These are phyloP conservation scores for Mythimna vitellina DNA, from an alignment of 2,888 invertebrate species.

Conservation along the genomic window DNA sequence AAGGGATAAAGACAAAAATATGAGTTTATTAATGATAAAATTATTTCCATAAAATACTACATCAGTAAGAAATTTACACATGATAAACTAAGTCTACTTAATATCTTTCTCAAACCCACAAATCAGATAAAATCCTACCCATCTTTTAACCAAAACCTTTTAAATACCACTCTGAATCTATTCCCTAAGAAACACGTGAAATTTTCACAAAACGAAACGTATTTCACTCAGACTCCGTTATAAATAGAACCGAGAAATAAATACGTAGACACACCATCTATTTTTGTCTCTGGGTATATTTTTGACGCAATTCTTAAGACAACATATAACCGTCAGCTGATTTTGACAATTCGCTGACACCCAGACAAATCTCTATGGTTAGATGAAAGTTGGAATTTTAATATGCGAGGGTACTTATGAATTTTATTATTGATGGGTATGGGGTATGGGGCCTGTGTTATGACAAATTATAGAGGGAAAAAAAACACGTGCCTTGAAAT, in stretches of 20 bases:
- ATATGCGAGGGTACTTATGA: conserved; percentile 11
- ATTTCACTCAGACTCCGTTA: conserved; percentile 46
- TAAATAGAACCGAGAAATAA: conserved; percentile 68
- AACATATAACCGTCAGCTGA: conserved; percentile 72
- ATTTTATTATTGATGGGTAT: conserved; percentile 25
- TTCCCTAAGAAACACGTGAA: conserved; percentile 37
- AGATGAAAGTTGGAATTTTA: conserved; percentile 59
- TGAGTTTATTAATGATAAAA: too few species aligned
- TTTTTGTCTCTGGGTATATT: conserved; percentile 67
- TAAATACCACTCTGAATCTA: conserved; percentile 39
- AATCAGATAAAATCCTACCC: background rate
- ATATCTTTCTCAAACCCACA: background rate
- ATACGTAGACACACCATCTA: conserved; percentile 66
- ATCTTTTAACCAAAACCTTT: conserved; percentile 37
- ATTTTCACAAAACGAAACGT: conserved; percentile 37
- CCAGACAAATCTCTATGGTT: conserved; percentile 59
- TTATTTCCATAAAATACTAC: too few species aligned
- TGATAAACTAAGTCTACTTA: background rate
- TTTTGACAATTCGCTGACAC: conserved; percentile 72
- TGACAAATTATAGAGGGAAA: conserved; percentile 12
- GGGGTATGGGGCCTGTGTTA: background rate
- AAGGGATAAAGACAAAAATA: too few species aligned
- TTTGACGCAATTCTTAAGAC: conserved; percentile 69
- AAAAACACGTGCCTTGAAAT: background rate
- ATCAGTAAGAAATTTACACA: too few species aligned